Evolutionary conservation across 2,113 vertebrate species (phyloP), one percentile per base, ranked within the genome.

Genomic region (Oncorhynchus masou): DNA sequence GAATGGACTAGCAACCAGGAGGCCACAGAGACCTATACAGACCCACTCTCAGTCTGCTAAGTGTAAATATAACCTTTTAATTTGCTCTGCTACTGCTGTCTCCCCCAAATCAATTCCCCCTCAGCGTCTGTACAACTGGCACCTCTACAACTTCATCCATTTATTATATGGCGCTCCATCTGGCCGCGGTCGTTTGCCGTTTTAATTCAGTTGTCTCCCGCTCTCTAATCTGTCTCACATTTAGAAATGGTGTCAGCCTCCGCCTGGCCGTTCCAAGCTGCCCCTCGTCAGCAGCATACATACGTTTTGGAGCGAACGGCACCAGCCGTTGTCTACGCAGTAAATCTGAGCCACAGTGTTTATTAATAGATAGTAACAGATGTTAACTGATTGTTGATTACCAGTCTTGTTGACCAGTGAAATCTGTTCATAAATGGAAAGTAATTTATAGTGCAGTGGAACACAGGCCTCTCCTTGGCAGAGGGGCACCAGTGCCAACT

Each of bases 371-470:
- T 90, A 88, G 91, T 87, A 94, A 90, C 94, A 94, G 94, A 93
- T 94, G 94, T 92, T 94, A 94, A 89, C 92, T 92, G 92, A 94
- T 94, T 92, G 92, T 93, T 94, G 92, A 94, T 94, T 92, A 93
- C 92, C 90, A 84, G 90, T 90, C 87, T 79, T 90, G 91, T 90
- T 94, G 94, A 94, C 93, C 92, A 93, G 90, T 89, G 87, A 94
- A 94, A 94, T 94, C 92, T 94, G 93, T 92, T 94, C 92, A 91
- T 91, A 93, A 94, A 94, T 89, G 88, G 90, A 89, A 88, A 15
- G 87, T 87, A 89, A 93, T 94, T 91, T 91, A 93, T 93, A 62
- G 88, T 80, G 57, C 57, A 78, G 87, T 59, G 77, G 79, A 82
- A 81, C 71, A 77, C 78, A 81, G 24, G 84, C 75, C 81, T 84